Base-by-base conservation (phyloP, 2,888 invertebrate species). In the Lochmaea crataegi region DNA sequence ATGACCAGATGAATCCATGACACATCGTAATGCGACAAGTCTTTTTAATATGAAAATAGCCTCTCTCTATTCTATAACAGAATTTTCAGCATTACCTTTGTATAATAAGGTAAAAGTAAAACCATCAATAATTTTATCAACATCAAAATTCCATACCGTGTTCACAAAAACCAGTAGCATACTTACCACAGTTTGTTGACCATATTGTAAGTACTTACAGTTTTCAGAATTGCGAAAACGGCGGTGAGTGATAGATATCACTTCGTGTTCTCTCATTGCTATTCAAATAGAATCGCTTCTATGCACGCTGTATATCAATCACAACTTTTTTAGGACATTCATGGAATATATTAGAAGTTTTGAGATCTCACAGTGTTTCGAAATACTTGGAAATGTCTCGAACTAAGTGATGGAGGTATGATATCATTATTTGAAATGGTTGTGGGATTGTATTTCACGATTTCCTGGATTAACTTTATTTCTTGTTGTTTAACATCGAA, bases 301-400 rank as follows among this genome's bases (percentile, higher is more conserved):
- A 77, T 79, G 78, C 79, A 78, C 77, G 78, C 75, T 78, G 79
- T 77, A 77, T 80, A 79, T 80, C 80, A 80, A 80, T 80, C 80
- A 78, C 76, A 79, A 71, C 76, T 82, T 81, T 67, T 42, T 82
- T 76, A 78, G 80, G 75, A 82, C 81, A 80, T 76, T 79, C 81
- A 76, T 79, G 79, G 82, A 82, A 82, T 82, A 81, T 74, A 82
- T 82, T 82, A 82, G 72, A 70, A 73, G 65, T 76, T 80, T 77
- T 79, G 75, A 78, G 79, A 79, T 80, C 78, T 76, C 76, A 75
- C 73, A 75, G 76, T 72, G 65, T 76, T 76, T 69, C 67, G 73
- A 76, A 77, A 76, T 76, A 74, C 75, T 69, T 74, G 71, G 76
- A 76, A 76, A 76, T 66, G 73, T 71, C 63, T 66, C 56, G 53